Evolutionary conservation across 2,888 invertebrate species (phyloP), one percentile per base, ranked within the genome.

Genomic region (Drosophila anceps): DNA sequence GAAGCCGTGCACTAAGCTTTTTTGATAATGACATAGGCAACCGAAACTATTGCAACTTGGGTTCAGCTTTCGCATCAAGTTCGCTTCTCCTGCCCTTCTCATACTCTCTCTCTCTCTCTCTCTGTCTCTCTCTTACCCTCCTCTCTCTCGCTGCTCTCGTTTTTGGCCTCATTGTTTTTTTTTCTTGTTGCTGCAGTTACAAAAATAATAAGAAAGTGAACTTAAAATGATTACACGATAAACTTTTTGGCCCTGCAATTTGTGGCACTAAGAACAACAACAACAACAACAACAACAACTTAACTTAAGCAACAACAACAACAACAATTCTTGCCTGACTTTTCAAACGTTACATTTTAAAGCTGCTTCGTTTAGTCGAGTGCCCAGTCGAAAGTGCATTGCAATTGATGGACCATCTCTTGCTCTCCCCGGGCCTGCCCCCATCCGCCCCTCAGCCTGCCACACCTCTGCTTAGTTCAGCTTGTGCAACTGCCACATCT

Each of bases 141-240:
- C 24, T 51, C 44, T 35, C 37, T n/a, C 53, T 9, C 10, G 31
- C 43, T 20, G 57, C 43, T 10, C 20, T 15, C 31, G 20, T 1
- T 20, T 43, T 10, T 43, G 43, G 31, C 7, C 20, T 31, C 31
- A 57, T 57, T 43, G 57, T 58, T 27, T 48, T 67, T 55, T 43
- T 27, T 46, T 67, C 64, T 50, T 61, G 53, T 31, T 80, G 67
- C 64, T 79, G 73, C 57, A 62, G 39, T 54, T 69, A 61, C 82
- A 82, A 81, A 87, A 84, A 84, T 84, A 84, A 84, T 87, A 84
- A 84, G 84, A 84, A 84, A 87, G 81, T 73, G 84, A 84, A 84
- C 84, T 84, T 84, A 84, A 84, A 87, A 87, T 84, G 84, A 84
- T 84, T 84, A 87, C 84, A 84, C 81, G 87, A 76, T 79, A 84